phyloP scores from a whole-genome alignment of 2,888 invertebrate genomes.

The Caenorhabditis imperialis region DNA sequence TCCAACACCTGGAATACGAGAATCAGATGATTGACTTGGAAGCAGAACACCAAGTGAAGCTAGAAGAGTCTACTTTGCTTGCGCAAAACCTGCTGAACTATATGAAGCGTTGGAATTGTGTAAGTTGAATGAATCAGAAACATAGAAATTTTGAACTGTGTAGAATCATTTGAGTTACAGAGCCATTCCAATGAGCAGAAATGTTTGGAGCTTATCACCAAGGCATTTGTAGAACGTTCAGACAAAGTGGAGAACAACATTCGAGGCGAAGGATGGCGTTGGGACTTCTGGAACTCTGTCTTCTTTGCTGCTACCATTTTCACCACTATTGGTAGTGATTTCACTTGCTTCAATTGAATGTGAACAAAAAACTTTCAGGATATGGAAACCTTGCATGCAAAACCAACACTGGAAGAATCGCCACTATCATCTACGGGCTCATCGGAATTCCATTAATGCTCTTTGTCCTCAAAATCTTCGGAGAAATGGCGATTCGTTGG shows the following conservation, averaged over 20 bases:
- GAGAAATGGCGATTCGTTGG: constrained; percentile 85
- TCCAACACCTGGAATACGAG: constrained; percentile 42
- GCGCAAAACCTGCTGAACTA: constrained; percentile 31
- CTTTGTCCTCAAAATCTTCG: constrained; percentile 92
- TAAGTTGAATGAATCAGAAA: not conserved
- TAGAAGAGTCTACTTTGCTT: constrained; percentile 27
- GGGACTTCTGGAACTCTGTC: constrained; percentile 76
- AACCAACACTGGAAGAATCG: constrained; percentile 87
- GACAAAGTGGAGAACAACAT: constrained; percentile 34
- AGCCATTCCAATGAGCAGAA: constrained; percentile 29
- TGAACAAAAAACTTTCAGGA: constrained; percentile 58
- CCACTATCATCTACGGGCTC: constrained; percentile 92
- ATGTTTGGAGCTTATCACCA: constrained; percentile 41
- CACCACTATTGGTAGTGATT: constrained; percentile 81
- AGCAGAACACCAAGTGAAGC: constrained; percentile 15
- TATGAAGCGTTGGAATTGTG: constrained; percentile 39
- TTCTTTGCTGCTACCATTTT: constrained; percentile 74
- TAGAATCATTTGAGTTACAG: constrained; percentile 21
- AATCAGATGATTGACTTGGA: constrained; percentile 27
- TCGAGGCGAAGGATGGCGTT: constrained; percentile 60
- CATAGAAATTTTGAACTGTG: not conserved
- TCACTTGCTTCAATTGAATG: not conserved
- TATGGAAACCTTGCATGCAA: constrained; percentile 95
- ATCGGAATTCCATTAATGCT: constrained; percentile 95
- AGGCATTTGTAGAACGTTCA: constrained; percentile 34